A percentile compares a stretch with the other conserved stretches of the same genome.
Conservation (phyloP, 2,888 invertebrate genomes). For the Phyto melanocephala region DNA sequence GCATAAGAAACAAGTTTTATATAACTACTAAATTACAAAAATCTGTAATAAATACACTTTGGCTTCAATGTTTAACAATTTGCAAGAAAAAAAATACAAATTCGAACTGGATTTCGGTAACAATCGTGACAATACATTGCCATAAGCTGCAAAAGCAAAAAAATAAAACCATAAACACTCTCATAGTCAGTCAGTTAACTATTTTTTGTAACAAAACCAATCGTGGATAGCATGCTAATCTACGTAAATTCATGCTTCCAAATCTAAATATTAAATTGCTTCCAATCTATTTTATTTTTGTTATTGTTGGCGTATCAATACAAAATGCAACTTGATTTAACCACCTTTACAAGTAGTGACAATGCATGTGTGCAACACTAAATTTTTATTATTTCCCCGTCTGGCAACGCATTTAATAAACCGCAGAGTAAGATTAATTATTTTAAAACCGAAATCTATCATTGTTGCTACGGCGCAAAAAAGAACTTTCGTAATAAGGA, state of each 20-base stretch:
- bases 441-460: too few species aligned
- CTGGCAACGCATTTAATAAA: too few species aligned
- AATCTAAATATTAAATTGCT: conserved; percentile 11
- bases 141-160: not conserved
- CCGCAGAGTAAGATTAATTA: too few species aligned
- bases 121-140: not conserved
- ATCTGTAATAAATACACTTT: too few species aligned
- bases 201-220: not conserved
- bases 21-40: not conserved
- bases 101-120: conserved; percentile 29
- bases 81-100: not conserved
- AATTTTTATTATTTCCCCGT: too few species aligned
- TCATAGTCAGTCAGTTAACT: not conserved
- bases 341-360: too few species aligned
- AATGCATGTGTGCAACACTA: too few species aligned
- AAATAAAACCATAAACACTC: not conserved
- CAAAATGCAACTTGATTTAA: not conserved
- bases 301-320: not conserved
- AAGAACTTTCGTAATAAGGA: too few species aligned
- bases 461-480: too few species aligned
- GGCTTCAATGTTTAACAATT: not conserved
- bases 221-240: conserved; percentile 17
- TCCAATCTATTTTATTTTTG: not conserved
- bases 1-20: conserved; percentile 54
- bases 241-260: conserved; percentile 24